Conservation (phyloP, 1,140 invertebrate genomes). For the Homalodisca vitripennis region DNA sequence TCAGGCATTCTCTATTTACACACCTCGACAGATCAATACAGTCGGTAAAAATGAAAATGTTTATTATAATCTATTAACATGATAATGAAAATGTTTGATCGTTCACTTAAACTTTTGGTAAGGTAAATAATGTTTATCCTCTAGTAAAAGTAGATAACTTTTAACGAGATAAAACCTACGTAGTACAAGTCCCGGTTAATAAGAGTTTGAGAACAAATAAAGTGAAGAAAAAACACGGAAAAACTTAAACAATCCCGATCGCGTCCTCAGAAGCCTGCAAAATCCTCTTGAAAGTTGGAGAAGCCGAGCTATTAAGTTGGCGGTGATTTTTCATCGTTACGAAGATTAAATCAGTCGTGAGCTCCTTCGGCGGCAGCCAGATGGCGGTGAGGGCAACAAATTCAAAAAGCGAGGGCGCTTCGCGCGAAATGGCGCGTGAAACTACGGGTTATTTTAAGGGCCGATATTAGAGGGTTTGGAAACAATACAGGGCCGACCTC, state of each 20-base stretch:
- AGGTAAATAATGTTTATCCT: too few relatives aligned
- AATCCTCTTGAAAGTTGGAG: constrained; percentile 1
- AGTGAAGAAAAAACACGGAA: not conserved
- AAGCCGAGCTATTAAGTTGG: constrained; percentile 13
- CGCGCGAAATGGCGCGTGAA: constrained; percentile 21
- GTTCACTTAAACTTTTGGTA: too few relatives aligned
- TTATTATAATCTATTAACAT: too few relatives aligned
- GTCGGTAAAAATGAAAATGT: too few relatives aligned
- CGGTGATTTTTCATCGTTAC: constrained; percentile 26
- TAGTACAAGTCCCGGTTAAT: too few relatives aligned
- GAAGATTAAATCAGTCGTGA: constrained; percentile 14
- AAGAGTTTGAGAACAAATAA: too few relatives aligned
- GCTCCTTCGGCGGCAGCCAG: constrained; percentile 14
- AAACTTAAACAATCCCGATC: constrained; percentile 20
- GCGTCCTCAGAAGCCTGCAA: constrained; percentile 4
- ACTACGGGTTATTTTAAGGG: constrained; percentile 18
- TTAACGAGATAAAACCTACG: too few relatives aligned
- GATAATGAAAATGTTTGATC: too few relatives aligned
- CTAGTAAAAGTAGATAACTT: too few relatives aligned
- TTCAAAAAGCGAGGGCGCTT: constrained; percentile 22
- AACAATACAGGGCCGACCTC: not conserved
- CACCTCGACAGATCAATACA: too few relatives aligned
- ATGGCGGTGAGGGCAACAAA: constrained; percentile 22
- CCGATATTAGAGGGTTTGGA: constrained; percentile 26
- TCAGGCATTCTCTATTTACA: too few relatives aligned